Base-by-base conservation (phyloP, 23 tunicate species). In the Oikopleura vanhoeffeni region DNA sequence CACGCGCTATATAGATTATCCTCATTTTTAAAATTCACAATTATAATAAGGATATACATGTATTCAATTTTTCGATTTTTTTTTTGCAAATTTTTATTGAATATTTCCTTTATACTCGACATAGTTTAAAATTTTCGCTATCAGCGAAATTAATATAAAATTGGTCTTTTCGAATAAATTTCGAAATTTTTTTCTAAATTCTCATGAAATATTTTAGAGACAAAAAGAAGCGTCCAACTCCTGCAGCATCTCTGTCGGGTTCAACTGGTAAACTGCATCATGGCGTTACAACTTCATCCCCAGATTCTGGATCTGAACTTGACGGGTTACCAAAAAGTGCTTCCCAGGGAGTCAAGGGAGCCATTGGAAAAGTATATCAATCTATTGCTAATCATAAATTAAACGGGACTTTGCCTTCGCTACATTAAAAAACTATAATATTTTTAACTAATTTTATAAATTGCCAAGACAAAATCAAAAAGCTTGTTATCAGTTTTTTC, bases 201-300 rank as follows among this genome's bases (percentile, higher is more conserved):
- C 60, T 18, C 18, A 18, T 8, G 60, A 49, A 49, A 18, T 71
- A 71, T 71, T 71, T 71, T 32, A 71, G 79, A 18, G 79, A 71
- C 32, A 71, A 71, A 30, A 71, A 71, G 35, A 71, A 71, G 32
- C 79, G 79, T 18, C 79, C 79, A 2, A 71, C 79, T 71, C 79
- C 79, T 18, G 79, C 79, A 2, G 79, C 79, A 2, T 71, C 79
- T 2, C 35, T 71, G 34, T 18, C 79, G 34, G 79, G 79, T 71
- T 71, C 79, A 3, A 71, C 79, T 28, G 79, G 79, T 2, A 71
- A 71, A 32, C 79, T 71, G 27, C 18, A 8, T 18, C 64, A 49
- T 49, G 79, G 79, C 34, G 79, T 30, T 4, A 71, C 79, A 32
- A 71, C 79, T 18, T 71, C 79, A 18, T 71, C 79, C 36, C 79